These are phyloP conservation scores for Pseudachorutes palmiensis DNA, from an alignment of 1,140 invertebrate species.

Conservation along the genomic window DNA sequence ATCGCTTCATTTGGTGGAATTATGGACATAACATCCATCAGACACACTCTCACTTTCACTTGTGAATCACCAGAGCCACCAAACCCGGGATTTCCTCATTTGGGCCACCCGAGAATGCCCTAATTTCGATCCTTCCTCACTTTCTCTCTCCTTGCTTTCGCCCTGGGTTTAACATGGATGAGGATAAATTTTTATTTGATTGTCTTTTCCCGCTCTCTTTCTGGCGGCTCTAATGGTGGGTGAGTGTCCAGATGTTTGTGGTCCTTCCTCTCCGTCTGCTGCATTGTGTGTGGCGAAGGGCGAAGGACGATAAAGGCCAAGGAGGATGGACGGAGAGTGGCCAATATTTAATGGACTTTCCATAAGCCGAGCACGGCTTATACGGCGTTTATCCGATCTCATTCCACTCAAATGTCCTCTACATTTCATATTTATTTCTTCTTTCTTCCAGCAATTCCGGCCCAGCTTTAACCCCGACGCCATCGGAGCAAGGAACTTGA, in stretches of 20 bases:
- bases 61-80: too few species aligned
- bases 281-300: not conserved
- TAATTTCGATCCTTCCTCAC: too few species aligned
- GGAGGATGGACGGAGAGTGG: not conserved
- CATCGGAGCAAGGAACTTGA: not conserved
- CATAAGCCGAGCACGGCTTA: not conserved
- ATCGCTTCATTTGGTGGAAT: too few species aligned
- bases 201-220: not conserved
- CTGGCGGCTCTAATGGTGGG: not conserved
- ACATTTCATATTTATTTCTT: conserved; percentile 3
- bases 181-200: conserved; percentile 3
- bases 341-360: not conserved
- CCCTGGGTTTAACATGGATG: not conserved
- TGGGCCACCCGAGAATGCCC: not conserved
- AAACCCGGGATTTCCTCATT: too few species aligned
- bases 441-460: not conserved
- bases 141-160: too few species aligned
- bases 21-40: too few species aligned
- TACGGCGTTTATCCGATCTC: not conserved
- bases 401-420: not conserved
- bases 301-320: not conserved
- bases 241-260: not conserved
- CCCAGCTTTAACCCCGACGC: not conserved
- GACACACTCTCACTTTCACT: too few species aligned
- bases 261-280: not conserved